phyloP scores from a whole-genome alignment of 2,888 invertebrate species.

The Leptopterna dolabrata region DNA sequence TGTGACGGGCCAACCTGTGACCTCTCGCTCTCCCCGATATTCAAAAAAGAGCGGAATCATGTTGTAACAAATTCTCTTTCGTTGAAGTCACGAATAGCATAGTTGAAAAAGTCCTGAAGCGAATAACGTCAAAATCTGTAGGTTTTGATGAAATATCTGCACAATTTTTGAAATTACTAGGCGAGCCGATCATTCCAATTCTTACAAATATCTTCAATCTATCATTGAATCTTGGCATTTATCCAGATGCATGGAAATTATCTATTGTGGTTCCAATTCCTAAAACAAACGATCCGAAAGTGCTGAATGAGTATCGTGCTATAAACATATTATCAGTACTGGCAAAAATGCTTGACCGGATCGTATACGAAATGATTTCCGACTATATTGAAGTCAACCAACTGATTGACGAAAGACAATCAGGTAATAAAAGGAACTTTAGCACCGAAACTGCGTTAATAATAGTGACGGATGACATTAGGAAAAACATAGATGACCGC shows the following conservation, averaged over 20 bases:
- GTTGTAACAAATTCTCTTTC: neutral
- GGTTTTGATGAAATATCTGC: neutral
- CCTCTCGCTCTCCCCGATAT: neutral
- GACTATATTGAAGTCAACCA: neutral
- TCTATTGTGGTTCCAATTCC: too few species aligned
- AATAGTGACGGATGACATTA: too few species aligned
- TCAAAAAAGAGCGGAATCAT: neutral
- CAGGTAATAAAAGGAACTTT: too few species aligned
- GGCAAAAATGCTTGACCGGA: neutral
- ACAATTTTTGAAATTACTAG: neutral
- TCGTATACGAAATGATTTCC: neutral
- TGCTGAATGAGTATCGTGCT: neutral
- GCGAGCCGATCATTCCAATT: neutral
- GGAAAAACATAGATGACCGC: too few species aligned
- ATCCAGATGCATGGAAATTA: neutral
- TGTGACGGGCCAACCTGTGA: neutral
- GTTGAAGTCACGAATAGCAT: neutral
- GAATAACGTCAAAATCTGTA: neutral
- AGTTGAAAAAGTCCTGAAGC: neutral
- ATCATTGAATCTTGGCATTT: neutral
- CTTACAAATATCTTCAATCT: neutral
- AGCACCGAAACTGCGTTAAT: too few species aligned
- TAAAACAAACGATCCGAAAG: too few species aligned
- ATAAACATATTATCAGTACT: neutral
- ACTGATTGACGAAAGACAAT: neutral